Evolutionary conservation across 2,888 invertebrate species (phyloP).

Genomic region (Prostheceraeus crozeri): DNA sequence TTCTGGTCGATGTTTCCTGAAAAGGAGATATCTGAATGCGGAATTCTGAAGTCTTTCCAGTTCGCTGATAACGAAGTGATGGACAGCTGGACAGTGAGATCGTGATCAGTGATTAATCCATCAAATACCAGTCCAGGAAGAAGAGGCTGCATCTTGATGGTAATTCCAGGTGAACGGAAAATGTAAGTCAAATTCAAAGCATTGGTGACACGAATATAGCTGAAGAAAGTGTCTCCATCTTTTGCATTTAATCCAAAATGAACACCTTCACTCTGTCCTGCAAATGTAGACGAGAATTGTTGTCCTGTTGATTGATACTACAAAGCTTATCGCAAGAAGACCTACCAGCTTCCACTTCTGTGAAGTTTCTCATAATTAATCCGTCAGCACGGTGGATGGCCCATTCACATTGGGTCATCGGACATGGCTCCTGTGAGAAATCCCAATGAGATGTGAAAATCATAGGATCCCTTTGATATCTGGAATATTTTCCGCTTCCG

Average conservation of each 20-base stretch:
- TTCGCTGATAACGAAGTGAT: not conserved
- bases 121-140: constrained; percentile 1
- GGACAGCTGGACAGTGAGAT: not conserved
- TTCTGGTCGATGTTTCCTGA: not conserved
- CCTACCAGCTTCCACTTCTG: constrained; percentile 3
- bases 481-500: constrained; percentile 30
- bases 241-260: constrained; percentile 12
- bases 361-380: constrained; percentile 37
- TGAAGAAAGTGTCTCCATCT: not conserved
- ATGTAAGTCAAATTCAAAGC: not conserved
- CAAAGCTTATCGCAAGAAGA: too few species aligned
- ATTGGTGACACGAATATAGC: constrained; percentile 6
- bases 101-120: constrained; percentile 16
- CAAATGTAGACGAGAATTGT: too few species aligned
- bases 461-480: constrained; percentile 37
- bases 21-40: too few species aligned
- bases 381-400: constrained; percentile 45
- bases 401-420: constrained; percentile 44
- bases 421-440: constrained; percentile 46
- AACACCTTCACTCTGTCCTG: too few species aligned
- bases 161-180: not conserved
- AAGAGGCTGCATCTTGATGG: not conserved
- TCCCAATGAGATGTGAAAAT: constrained; percentile 44
- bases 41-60: not conserved
- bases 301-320: too few species aligned